Percentiles rank a stretch among this genome's conserved stretches.
phyloP scores from a whole-genome alignment of 2,888 invertebrate species.

The Pachliopta kotzebuea region DNA sequence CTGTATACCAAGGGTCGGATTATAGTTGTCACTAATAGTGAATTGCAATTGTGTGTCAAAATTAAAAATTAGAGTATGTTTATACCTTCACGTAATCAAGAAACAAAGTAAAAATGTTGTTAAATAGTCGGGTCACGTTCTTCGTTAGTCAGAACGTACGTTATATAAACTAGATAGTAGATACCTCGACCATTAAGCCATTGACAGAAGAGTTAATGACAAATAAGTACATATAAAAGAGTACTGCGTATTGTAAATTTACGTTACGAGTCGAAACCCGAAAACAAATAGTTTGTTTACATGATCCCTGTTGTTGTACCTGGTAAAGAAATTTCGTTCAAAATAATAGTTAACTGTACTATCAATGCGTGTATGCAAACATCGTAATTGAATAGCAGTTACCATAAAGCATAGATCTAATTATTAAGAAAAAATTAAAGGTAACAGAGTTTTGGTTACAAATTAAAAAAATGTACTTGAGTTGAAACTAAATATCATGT shows the following conservation, averaged over 20 bases:
- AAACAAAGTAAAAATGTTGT: not conserved
- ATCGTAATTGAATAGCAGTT: not conserved
- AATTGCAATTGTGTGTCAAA: no score
- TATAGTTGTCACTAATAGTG: no score
- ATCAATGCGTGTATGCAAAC: no score
- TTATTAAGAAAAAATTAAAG: not conserved
- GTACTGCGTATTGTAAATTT: not conserved
- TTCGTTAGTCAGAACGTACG: not conserved
- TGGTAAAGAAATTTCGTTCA: no score
- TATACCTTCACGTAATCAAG: not conserved
- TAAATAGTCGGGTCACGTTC: not conserved
- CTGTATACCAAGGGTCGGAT: no score
- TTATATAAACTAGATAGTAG: not conserved
- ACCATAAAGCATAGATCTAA: not conserved
- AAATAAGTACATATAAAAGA: not conserved
- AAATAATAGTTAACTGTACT: no score
- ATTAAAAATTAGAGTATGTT: no score
- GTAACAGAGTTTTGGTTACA: no score
- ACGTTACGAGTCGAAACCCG: no score
- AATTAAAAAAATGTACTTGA: no score
- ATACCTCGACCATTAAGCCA: not conserved
- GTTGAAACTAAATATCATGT: not conserved
- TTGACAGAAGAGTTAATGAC: not conserved
- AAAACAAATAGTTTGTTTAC: no score
- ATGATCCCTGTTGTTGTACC: no score